phyloP scores from a whole-genome alignment of 1,140 invertebrate species.

The Diploscapter pachys region DNA sequence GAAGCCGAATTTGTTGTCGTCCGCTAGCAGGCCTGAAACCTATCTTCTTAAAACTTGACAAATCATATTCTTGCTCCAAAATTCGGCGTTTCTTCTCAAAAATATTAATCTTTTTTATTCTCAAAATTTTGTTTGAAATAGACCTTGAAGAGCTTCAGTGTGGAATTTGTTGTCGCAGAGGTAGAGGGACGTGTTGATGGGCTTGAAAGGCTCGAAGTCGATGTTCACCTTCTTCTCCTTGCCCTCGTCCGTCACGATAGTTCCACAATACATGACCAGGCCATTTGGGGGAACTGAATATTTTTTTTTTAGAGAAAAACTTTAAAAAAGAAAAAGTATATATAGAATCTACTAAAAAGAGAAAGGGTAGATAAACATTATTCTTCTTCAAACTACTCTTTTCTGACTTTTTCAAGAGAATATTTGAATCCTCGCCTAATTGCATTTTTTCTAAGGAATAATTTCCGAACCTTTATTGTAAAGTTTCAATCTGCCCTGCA shows the following conservation, averaged over 20 bases:
- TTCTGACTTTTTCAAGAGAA: too few relatives aligned
- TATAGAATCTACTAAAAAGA: too few relatives aligned
- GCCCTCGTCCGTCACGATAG: slow-evolving; percentile 99
- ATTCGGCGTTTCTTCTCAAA: slow-evolving; percentile 18
- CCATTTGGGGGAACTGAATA: slow-evolving; percentile 90
- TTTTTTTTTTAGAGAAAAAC: neutral
- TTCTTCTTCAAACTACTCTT: too few relatives aligned
- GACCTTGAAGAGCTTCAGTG: slow-evolving; percentile 62
- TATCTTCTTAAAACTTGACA: too few relatives aligned
- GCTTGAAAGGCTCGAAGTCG: slow-evolving; percentile 99
- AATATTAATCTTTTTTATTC: too few relatives aligned
- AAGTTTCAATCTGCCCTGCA: slow-evolving; percentile 95
- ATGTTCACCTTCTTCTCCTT: slow-evolving; percentile 99
- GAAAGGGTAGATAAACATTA: too few relatives aligned
- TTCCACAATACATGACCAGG: slow-evolving; percentile 98
- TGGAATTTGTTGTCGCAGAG: slow-evolving; percentile 94
- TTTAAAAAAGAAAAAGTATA: neutral
- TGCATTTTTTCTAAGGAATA: too few relatives aligned
- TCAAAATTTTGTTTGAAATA: too few relatives aligned
- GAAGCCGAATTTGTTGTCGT: slow-evolving; percentile 99
- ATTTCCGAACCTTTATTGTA: slow-evolving; percentile 84
- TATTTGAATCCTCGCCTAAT: too few relatives aligned
- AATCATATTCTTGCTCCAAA: slow-evolving; percentile 65
- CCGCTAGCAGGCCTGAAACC: slow-evolving; percentile 74
- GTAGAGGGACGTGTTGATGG: slow-evolving; percentile 98